These are phyloP conservation scores for Zaprionus lineosus DNA, from an alignment of 2,888 invertebrate species.

Conservation along the genomic window DNA sequence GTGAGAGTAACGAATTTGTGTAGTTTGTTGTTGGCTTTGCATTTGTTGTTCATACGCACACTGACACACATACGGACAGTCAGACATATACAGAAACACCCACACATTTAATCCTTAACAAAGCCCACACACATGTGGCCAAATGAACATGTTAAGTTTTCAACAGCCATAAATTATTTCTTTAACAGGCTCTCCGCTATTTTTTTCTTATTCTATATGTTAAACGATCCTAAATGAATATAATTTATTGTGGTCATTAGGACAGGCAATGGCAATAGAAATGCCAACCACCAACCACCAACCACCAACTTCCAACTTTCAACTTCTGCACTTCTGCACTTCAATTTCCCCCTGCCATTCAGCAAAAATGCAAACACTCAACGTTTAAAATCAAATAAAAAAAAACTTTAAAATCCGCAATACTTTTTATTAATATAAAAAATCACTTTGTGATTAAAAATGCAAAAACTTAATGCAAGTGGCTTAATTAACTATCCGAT, in stretches of 20 bases:
- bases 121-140: constrained; percentile 66
- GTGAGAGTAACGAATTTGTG: constrained; percentile 58
- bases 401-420: no score
- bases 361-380: no score
- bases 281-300: background rate
- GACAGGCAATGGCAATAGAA: constrained; percentile 11
- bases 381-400: no score
- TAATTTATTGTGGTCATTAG: constrained; percentile 75
- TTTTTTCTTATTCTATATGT: constrained; percentile 48
- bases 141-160: constrained; percentile 75
- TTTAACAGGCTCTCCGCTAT: constrained; percentile 53
- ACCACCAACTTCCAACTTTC: background rate
- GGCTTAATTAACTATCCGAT: no score
- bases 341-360: no score
- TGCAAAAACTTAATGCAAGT: no score
- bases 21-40: constrained; percentile 62
- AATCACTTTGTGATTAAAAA: no score
- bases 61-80: constrained; percentile 18
- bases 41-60: constrained; percentile 48
- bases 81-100: constrained; percentile 21
- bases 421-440: no score
- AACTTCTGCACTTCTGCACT: no score
- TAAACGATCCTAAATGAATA: constrained; percentile 74
- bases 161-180: constrained; percentile 75
- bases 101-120: constrained; percentile 51